phyloP scores from a whole-genome alignment of 2,888 invertebrate genomes.

The Nomada flava region DNA sequence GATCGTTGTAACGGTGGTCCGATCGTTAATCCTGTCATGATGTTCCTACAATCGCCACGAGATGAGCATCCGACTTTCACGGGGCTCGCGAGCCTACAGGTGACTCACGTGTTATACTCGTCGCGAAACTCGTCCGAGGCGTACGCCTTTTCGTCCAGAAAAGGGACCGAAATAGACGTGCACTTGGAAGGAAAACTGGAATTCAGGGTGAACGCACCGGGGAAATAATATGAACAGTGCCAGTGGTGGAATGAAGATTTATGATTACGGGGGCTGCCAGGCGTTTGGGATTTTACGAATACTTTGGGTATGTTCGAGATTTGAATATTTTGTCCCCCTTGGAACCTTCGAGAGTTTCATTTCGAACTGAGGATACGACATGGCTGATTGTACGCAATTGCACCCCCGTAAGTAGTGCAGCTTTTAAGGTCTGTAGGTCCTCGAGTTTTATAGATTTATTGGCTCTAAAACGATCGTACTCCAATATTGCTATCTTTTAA shows the following conservation, averaged over 20 bases:
- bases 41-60: slow-evolving; percentile 48
- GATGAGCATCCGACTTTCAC: slow-evolving; percentile 62
- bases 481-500: no score
- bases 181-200: not conserved
- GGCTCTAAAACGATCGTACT: no score
- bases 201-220: not conserved
- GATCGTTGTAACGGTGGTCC: slow-evolving; percentile 65
- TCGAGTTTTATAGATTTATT: no score
- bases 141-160: not conserved
- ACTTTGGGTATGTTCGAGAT: not conserved
- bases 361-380: no score
- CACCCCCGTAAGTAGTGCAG: no score
- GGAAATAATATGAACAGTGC: no score
- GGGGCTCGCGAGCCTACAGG: slow-evolving; percentile 42
- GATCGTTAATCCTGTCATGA: slow-evolving; percentile 60
- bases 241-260: no score
- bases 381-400: no score
- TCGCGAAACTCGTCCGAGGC: slow-evolving; percentile 31
- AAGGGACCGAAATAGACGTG: not conserved
- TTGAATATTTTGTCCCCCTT: no score
- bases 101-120: slow-evolving; percentile 57
- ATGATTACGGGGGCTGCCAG: no score
- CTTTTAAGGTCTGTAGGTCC: no score
- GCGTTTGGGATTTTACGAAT: not conserved
- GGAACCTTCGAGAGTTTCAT: no score